Base-by-base conservation (phyloP, 2,797 vertebrate genomes). In the Sciurus carolinensis region DNA sequence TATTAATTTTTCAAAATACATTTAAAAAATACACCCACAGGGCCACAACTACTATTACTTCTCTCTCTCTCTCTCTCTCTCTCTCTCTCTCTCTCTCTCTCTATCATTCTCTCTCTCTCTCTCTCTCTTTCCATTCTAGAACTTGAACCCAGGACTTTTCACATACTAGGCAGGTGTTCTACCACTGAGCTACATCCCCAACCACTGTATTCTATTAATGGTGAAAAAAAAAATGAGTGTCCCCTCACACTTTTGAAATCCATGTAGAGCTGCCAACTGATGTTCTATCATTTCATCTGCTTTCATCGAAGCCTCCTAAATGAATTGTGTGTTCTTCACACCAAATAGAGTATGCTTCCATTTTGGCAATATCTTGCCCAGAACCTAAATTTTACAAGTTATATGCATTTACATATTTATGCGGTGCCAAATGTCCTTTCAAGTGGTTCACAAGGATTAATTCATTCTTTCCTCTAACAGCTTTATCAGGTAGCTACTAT, bases 221-320 rank as follows among this genome's bases (percentile, higher is more conserved):
- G 22, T 62, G 3, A 9, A 75, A 26, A 36, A 10, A 24, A n/a
- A 4, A 8, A 2, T 44, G 7, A 36, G 12, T 0, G 14, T 20
- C 30, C 8, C 8, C 6, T 26, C 5, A 14, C 80, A 4, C 2
- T 1, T 7, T 11, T 52, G 1, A 13, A 17, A 14, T n/a, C 24
- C 47, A 59, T 20, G 42, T 62, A 0, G 5, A 50, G 11, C 17
- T n/a, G 69, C 28, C 2, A 1, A 30, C 26, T 44, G 7, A 0
- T 8, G 0, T 71, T 92, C 20, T 24, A 4, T 22, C 15, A 1
- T 83, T 59, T 76, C 42, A 30, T 33, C 14, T 80, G 18, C 28
- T 72, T 83, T 87, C 39, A 54, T 47, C 28, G 28, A 44, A 33
- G 2, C 79, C 73, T 33, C 4, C 50, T 7, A 44, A 76, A 87